phyloP scores from a whole-genome alignment of 2,888 invertebrate genomes.

The Lithophane leautieri region DNA sequence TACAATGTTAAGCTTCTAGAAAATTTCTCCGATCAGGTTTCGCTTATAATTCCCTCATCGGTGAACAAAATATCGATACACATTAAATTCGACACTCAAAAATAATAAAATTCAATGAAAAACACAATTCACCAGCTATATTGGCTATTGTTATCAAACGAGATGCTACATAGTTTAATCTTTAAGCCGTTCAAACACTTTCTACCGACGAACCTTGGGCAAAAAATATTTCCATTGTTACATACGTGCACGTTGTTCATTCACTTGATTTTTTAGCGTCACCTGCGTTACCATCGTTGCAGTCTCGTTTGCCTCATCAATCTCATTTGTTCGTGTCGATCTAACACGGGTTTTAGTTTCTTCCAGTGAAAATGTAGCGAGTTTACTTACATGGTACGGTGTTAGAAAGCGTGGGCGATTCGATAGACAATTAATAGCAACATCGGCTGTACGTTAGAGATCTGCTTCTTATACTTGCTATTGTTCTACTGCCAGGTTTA shows the following conservation, averaged over 20 bases:
- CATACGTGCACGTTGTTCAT: constrained; percentile 73
- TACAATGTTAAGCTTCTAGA: constrained; percentile 5
- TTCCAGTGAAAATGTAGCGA: constrained; percentile 75
- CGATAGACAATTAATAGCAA: constrained; percentile 87
- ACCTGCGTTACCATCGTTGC: constrained; percentile 69
- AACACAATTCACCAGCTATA: constrained; percentile 70
- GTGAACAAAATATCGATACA: constrained; percentile 41
- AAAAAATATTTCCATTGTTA: constrained; percentile 79
- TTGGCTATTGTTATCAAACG: constrained; percentile 76
- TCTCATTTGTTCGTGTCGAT: constrained; percentile 61
- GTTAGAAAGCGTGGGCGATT: constrained; percentile 89
- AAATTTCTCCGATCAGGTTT: constrained; percentile 12
- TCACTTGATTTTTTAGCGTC: constrained; percentile 76
- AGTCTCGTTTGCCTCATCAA: constrained; percentile 64
- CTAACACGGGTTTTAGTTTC: constrained; percentile 61
- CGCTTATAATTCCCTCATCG: constrained; percentile 1
- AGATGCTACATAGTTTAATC: constrained; percentile 73
- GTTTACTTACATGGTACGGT: constrained; percentile 77
- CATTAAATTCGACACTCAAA: constrained; percentile 53
- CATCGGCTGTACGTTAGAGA: constrained; percentile 82
- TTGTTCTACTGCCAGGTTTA: constrained; percentile 87
- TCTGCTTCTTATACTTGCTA: constrained; percentile 85
- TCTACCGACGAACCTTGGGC: constrained; percentile 74
- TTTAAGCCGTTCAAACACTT: constrained; percentile 76
- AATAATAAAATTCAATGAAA: constrained; percentile 64